Percentiles rank a stretch among this genome's conserved stretches.
Conservation (phyloP, 2,888 invertebrate species). For the Noctua pronuba region DNA sequence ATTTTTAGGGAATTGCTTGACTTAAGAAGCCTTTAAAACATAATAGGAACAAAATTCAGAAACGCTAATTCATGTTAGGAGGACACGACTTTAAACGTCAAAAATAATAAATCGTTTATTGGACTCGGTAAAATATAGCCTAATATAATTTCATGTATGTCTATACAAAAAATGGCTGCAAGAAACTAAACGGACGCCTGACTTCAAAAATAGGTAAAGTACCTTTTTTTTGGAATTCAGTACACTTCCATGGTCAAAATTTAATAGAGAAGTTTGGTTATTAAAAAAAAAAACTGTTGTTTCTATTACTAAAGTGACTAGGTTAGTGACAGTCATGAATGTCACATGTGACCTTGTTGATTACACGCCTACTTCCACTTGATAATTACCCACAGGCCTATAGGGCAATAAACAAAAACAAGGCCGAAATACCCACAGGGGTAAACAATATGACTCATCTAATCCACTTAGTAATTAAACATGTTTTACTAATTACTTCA, state of each 20-base stretch:
- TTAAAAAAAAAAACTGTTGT: too few species aligned
- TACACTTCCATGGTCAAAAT: too few species aligned
- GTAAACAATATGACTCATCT: conserved; percentile 53
- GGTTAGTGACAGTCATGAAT: conserved; percentile 6
- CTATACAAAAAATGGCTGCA: too few species aligned
- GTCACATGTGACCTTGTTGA: conserved; percentile 20
- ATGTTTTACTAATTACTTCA: conserved; percentile 28
- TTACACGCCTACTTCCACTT: conserved; percentile 27
- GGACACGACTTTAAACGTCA: background rate
- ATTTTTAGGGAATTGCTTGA: background rate
- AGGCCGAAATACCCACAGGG: conserved; percentile 41
- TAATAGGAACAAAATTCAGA: background rate
- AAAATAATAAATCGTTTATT: background rate
- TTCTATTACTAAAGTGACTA: background rate
- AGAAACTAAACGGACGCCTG: too few species aligned
- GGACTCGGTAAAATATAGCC: too few species aligned
- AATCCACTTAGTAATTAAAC: conserved; percentile 37
- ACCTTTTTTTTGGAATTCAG: too few species aligned
- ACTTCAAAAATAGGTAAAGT: too few species aligned
- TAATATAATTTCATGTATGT: too few species aligned
- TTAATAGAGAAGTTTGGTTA: too few species aligned
- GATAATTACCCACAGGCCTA: conserved; percentile 40
- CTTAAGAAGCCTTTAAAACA: background rate
- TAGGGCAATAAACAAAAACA: conserved; percentile 44
- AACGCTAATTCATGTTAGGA: background rate